These are phyloP conservation scores for Dipodomys merriami DNA, from an alignment of 2,113 vertebrate genomes.

Conservation along the genomic window DNA sequence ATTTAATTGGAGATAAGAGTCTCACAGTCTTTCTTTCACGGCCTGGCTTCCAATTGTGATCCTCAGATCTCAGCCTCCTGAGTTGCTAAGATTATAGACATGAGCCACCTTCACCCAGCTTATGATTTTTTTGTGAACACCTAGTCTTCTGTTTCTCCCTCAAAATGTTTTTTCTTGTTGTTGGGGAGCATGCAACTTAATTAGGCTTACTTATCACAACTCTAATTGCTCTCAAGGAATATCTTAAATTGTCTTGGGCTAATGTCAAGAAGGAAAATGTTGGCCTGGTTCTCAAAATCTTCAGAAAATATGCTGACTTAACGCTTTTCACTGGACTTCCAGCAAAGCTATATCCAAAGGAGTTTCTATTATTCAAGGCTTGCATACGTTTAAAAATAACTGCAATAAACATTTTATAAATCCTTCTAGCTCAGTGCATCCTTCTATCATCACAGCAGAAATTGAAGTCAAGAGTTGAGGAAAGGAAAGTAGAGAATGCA, in stretches of 20 bases:
- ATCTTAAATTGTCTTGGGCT: background rate
- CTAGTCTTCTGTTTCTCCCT: background rate
- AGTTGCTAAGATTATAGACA: too few relatives aligned
- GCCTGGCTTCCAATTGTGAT: too few relatives aligned
- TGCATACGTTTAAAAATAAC: background rate
- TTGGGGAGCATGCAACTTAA: background rate
- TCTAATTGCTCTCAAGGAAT: background rate
- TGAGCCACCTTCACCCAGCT: too few relatives aligned
- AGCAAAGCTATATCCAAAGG: background rate
- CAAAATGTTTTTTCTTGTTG: background rate
- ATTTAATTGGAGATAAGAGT: too few relatives aligned
- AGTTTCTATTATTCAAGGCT: background rate
- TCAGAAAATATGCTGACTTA: background rate
- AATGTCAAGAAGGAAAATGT: background rate
- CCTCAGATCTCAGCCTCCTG: too few relatives aligned
- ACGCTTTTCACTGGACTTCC: background rate
- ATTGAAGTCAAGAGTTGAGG: background rate
- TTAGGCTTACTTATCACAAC: background rate
- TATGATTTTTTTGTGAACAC: background rate
- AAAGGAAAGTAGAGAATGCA: background rate
- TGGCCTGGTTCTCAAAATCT: background rate
- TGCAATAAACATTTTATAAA: background rate
- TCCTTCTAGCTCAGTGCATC: background rate
- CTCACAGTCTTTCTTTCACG: too few relatives aligned
- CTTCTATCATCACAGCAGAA: background rate